Percentiles rank a stretch among this genome's conserved stretches.
Conservation (phyloP, 2,113 vertebrate species). For the Zeus faber region DNA sequence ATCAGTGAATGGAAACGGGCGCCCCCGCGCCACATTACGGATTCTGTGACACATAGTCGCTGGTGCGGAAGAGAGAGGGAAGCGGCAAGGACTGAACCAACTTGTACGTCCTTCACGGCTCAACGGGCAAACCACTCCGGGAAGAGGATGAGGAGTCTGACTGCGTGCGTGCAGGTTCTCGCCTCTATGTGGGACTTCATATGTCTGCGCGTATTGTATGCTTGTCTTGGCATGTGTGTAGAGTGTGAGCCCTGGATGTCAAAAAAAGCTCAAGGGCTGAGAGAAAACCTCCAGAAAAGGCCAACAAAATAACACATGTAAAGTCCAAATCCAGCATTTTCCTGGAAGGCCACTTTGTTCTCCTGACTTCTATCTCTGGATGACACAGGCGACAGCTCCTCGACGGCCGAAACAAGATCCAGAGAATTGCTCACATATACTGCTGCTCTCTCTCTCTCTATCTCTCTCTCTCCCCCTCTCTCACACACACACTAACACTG, state of each 20-base stretch:
- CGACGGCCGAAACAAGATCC: slow-evolving; percentile 35
- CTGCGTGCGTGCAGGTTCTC: slow-evolving; percentile 2
- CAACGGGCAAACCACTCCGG: slow-evolving; percentile 35
- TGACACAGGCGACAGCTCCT: slow-evolving; percentile 43
- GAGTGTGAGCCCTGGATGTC: not conserved
- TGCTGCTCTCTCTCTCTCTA: not conserved
- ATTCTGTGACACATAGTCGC: too few relatives aligned
- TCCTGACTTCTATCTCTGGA: slow-evolving; percentile 31
- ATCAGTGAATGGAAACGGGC: too few relatives aligned
- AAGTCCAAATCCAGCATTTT: slow-evolving; percentile 18
- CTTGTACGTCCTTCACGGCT: slow-evolving; percentile 49
- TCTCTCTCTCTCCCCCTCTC: not conserved
- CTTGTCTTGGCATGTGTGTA: not conserved
- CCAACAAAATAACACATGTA: not conserved
- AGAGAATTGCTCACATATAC: slow-evolving; percentile 32
- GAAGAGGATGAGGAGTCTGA: slow-evolving; percentile 35
- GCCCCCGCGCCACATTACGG: too few relatives aligned
- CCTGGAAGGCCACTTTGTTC: slow-evolving; percentile 23
- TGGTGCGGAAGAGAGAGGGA: slow-evolving; percentile 9
- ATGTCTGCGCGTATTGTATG: not conserved
- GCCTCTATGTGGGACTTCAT: not conserved
- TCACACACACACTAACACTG: slow-evolving; percentile 3
- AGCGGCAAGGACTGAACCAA: slow-evolving; percentile 15
- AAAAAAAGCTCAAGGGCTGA: not conserved
- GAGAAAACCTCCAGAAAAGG: not conserved